These are phyloP conservation scores for Emberiza fucata DNA, from an alignment of 2,113 vertebrate genomes.

Conservation along the genomic window DNA sequence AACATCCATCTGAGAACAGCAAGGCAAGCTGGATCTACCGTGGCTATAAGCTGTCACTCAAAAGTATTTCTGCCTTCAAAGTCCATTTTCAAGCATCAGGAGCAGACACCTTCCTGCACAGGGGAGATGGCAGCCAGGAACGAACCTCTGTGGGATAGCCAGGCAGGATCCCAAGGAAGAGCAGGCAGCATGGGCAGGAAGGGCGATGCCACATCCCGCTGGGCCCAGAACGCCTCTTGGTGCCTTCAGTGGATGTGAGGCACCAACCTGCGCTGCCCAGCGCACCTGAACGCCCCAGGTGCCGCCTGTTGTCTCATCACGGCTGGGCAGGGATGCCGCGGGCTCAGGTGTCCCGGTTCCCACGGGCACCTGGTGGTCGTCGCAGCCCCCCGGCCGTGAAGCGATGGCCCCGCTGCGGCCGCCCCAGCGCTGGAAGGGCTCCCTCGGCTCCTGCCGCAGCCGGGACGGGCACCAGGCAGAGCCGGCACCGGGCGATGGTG, in stretches of 20 bases:
- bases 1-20: background rate
- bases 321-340: fast-evolving
- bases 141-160: background rate
- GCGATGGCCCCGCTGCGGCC: background rate
- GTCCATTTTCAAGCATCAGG: background rate
- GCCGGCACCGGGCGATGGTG: background rate
- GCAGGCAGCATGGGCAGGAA: background rate
- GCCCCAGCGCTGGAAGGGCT: background rate
- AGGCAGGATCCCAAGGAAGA: background rate
- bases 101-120: background rate
- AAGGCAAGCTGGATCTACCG: background rate
- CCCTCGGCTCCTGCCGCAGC: background rate
- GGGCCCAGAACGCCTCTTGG: background rate
- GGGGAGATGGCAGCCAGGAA: background rate
- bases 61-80: conserved; percentile 11
- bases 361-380: fast-evolving
- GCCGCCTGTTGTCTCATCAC: fast-evolving
- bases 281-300: fast-evolving
- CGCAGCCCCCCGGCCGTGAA: fast-evolving
- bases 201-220: fast-evolving
- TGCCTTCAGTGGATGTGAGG: fast-evolving
- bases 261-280: background rate
- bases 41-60: background rate
- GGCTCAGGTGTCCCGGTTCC: fast-evolving
- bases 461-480: background rate